These are phyloP conservation scores for Lamprotornis superbus DNA, from an alignment of 2,113 vertebrate species.

Conservation along the genomic window DNA sequence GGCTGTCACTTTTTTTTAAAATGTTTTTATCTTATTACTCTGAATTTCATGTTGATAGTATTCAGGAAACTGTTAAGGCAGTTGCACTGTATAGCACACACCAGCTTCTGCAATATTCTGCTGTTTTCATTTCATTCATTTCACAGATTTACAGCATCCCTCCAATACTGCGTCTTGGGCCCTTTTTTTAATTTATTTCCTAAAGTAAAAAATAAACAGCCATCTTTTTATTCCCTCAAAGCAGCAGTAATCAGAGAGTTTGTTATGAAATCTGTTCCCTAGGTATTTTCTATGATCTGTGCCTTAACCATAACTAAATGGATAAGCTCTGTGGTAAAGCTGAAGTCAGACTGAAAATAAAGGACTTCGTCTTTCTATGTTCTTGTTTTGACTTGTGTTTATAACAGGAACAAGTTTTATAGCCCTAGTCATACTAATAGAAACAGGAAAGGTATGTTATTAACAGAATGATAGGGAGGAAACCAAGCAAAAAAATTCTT, in stretches of 20 bases:
- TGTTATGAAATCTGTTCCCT: neutral
- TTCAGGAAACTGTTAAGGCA: neutral
- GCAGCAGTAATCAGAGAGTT: neutral
- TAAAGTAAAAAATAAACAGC: neutral
- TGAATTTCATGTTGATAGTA: neutral
- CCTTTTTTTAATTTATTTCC: neutral
- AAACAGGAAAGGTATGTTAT: neutral
- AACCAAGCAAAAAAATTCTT: neutral
- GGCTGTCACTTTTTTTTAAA: neutral
- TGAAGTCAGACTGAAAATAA: neutral
- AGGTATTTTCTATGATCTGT: neutral
- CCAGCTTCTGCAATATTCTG: neutral
- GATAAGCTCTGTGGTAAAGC: neutral
- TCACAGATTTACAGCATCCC: neutral
- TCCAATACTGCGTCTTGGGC: neutral
- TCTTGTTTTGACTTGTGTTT: neutral
- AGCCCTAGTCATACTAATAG: neutral
- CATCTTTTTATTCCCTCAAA: neutral
- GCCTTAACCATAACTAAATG: neutral
- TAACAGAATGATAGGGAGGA: neutral
- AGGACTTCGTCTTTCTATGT: neutral
- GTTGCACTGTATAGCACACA: neutral
- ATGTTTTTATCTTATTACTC: neutral
- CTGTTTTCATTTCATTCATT: neutral
- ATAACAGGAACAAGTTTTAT: neutral